Percentiles rank a stretch among this genome's conserved stretches.
These are phyloP conservation scores for Grus americana DNA, from an alignment of 2,113 vertebrate genomes.

Conservation along the genomic window DNA sequence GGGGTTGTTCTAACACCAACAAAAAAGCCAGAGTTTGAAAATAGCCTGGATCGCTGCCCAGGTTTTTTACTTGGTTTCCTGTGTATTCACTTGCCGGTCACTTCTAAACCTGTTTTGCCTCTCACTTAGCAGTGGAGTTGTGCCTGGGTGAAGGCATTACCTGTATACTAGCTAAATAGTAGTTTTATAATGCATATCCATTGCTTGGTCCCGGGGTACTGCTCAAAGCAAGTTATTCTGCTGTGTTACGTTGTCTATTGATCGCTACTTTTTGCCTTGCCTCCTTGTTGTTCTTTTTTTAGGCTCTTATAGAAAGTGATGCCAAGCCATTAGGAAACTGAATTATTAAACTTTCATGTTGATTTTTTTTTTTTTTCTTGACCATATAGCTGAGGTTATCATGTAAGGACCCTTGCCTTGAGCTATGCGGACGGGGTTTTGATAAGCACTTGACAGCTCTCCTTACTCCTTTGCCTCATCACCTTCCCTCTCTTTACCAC, in stretches of 20 bases:
- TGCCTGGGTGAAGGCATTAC: neutral
- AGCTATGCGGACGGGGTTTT: neutral
- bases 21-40: neutral
- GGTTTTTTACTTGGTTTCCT: neutral
- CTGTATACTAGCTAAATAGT: neutral
- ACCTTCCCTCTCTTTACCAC: neutral
- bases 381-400: neutral
- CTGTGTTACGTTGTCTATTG: neutral
- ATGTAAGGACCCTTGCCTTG: neutral
- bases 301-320: neutral
- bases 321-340: neutral
- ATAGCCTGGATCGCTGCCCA: neutral
- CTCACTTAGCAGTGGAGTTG: neutral
- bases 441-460: neutral
- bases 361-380: neutral
- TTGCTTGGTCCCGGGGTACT: neutral
- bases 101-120: constrained; percentile 8
- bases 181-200: neutral
- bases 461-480: neutral
- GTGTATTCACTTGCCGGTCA: neutral
- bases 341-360: neutral
- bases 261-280: neutral
- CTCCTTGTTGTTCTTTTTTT: neutral
- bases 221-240: neutral
- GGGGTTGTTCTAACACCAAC: neutral